Evolutionary conservation across 64 coral and sea anemone genomes (phyloP).

Genomic region (Trachythela sp.): DNA sequence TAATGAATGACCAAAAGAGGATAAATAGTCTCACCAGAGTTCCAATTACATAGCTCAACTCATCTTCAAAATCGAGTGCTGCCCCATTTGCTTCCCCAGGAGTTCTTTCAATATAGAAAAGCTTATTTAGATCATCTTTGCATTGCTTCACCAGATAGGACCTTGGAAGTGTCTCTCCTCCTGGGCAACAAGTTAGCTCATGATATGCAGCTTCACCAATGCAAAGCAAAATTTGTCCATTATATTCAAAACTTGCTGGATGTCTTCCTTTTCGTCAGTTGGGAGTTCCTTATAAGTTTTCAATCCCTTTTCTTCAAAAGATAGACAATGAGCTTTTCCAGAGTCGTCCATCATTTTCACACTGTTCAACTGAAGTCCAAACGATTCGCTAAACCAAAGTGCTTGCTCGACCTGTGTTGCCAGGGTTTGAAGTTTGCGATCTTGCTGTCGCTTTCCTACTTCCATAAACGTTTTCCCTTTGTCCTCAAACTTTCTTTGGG

Average conservation of each 20-base stretch:
- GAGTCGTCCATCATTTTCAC: neutral
- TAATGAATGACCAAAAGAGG: neutral
- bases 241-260: neutral
- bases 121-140: neutral
- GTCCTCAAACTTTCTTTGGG: neutral
- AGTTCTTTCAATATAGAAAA: neutral
- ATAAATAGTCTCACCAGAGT: neutral
- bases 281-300: neutral
- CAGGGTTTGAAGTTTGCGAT: neutral
- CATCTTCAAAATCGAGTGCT: neutral
- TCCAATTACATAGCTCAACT: neutral
- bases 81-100: neutral
- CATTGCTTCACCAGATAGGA: neutral
- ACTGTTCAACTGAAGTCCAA: slow-evolving; percentile 13
- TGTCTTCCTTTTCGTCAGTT: neutral
- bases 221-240: slow-evolving; percentile 27
- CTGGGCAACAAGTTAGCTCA: slow-evolving; percentile 1
- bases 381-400: neutral
- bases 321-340: neutral
- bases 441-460: neutral
- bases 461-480: slow-evolving; percentile 9
- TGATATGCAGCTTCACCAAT: neutral
- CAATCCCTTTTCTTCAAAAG: neutral
- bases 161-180: neutral
- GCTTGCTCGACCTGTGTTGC: neutral